Conservation (phyloP, 2,113 vertebrate species). For the Cranoglanis bouderius region DNA sequence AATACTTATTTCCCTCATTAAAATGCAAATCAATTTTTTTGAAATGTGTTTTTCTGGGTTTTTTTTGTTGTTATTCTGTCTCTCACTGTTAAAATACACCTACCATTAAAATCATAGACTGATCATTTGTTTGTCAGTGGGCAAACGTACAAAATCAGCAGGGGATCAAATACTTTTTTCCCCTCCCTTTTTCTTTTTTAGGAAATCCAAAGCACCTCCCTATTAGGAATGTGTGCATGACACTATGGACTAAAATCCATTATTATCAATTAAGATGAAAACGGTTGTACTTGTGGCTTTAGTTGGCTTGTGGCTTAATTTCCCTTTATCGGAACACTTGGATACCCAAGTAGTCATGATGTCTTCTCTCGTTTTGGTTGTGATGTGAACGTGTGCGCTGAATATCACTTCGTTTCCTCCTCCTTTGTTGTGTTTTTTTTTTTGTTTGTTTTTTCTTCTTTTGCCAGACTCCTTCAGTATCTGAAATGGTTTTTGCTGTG, state of each 20-base stretch:
- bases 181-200: too few relatives aligned
- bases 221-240: background rate
- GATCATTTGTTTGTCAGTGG: too few relatives aligned
- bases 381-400: constrained; percentile 1
- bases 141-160: too few relatives aligned
- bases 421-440: background rate
- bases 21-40: too few relatives aligned
- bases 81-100: too few relatives aligned
- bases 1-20: too few relatives aligned
- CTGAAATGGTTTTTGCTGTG: constrained; percentile 36
- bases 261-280: background rate
- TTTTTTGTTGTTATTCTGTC: too few relatives aligned
- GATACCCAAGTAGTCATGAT: constrained; percentile 30
- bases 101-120: too few relatives aligned
- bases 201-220: background rate
- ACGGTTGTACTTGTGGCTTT: background rate
- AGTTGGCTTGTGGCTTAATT: background rate
- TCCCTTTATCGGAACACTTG: constrained; percentile 14
- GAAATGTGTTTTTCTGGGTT: too few relatives aligned
- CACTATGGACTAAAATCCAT: background rate
- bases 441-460: background rate
- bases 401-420: background rate
- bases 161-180: too few relatives aligned
- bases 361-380: background rate
- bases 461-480: constrained; percentile 11